A percentile compares a stretch with the other conserved stretches of the same genome.
These are phyloP conservation scores for Drosophila kepulauana DNA, from an alignment of 1,140 invertebrate genomes.

Conservation along the genomic window DNA sequence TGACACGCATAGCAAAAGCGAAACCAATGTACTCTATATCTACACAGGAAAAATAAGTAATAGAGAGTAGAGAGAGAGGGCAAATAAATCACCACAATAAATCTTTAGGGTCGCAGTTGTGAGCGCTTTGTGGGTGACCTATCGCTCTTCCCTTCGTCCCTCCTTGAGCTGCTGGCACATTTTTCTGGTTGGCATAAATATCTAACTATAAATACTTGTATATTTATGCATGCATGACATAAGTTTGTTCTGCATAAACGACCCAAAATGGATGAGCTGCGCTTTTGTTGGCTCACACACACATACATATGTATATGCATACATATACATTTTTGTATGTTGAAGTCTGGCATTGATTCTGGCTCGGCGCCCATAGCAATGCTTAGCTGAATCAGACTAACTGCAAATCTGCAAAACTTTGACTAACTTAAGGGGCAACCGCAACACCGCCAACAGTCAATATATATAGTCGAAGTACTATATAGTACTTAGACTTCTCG, in stretches of 20 bases:
- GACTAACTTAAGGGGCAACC: slow-evolving; percentile 60
- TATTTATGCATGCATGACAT: slow-evolving; percentile 82
- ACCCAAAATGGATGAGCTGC: slow-evolving; percentile 61
- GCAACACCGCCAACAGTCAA: slow-evolving; percentile 51
- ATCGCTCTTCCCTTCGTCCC: background rate
- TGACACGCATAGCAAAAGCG: slow-evolving; percentile 6
- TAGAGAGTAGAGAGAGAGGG: slow-evolving; percentile 6
- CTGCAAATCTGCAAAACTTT: slow-evolving; percentile 66
- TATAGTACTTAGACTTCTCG: background rate
- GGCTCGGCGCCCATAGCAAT: slow-evolving; percentile 38
- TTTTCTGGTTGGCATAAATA: slow-evolving; percentile 64
- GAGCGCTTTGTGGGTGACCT: slow-evolving; percentile 40
- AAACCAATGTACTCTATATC: slow-evolving; percentile 29
- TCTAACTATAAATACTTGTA: slow-evolving; percentile 75
- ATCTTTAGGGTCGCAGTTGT: slow-evolving; percentile 79
- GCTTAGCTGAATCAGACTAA: slow-evolving; percentile 36
- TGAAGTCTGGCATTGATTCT: slow-evolving; percentile 27
- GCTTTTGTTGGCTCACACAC: slow-evolving; percentile 26
- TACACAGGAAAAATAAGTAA: slow-evolving; percentile 30
- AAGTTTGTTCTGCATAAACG: slow-evolving; percentile 72
- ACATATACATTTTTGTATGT: background rate
- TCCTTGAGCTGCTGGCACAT: slow-evolving; percentile 36
- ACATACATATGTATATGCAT: background rate
- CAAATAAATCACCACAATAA: slow-evolving; percentile 82
- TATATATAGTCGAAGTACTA: background rate